A percentile compares a stretch with the other conserved stretches of the same genome.
phyloP scores from a whole-genome alignment of 1,140 invertebrate species.

The Leucophenga varia region DNA sequence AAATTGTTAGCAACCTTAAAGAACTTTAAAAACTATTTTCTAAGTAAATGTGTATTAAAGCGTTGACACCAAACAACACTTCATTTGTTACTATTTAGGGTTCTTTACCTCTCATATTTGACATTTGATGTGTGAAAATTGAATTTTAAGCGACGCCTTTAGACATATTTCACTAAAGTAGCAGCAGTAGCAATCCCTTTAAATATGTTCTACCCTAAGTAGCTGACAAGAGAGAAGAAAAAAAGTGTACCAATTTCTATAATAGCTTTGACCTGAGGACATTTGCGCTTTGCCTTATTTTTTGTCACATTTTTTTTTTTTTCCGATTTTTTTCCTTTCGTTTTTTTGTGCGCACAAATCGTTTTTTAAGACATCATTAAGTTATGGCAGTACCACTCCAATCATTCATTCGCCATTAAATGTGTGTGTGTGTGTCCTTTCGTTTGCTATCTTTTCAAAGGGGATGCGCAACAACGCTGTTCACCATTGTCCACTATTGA shows the following conservation, averaged over 20 bases:
- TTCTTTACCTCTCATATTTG: too few relatives aligned
- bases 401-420: conserved; percentile 1
- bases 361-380: conserved; percentile 50
- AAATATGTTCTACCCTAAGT: conserved; percentile 11
- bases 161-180: too few relatives aligned
- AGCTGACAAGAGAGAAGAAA: conserved; percentile 51
- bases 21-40: too few relatives aligned
- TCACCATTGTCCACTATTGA: too few relatives aligned
- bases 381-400: too few relatives aligned
- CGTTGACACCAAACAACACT: too few relatives aligned
- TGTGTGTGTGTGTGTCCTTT: conserved; percentile 6
- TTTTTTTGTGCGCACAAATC: conserved; percentile 23
- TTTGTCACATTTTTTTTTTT: conserved; percentile 29
- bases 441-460: background rate
- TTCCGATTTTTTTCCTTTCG: background rate
- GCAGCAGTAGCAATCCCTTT: too few relatives aligned
- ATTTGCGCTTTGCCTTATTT: conserved; percentile 48
- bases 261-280: conserved; percentile 52
- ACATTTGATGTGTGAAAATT: conserved; percentile 43
- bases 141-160: conserved; percentile 32
- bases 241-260: conserved; percentile 51
- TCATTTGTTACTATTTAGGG: too few relatives aligned
- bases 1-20: too few relatives aligned
- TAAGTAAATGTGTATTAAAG: too few relatives aligned
- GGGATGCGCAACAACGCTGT: too few relatives aligned